Conservation (phyloP, 2,888 invertebrate species). For the Belgica antarctica region DNA sequence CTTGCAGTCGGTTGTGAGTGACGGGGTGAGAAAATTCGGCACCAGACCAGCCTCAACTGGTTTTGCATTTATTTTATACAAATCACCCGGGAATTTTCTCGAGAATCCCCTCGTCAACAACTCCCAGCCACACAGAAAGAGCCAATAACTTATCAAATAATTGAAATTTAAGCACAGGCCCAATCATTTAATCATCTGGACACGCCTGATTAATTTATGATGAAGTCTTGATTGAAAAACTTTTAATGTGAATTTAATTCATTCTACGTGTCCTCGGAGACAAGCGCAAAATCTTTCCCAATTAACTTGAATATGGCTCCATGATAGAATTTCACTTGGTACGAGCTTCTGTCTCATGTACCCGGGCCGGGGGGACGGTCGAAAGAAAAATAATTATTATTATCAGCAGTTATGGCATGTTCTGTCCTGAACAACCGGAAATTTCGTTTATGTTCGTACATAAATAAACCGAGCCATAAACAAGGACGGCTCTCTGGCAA, state of each 20-base stretch:
- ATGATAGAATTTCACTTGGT: background rate
- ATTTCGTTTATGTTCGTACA: background rate
- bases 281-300: background rate
- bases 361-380: background rate
- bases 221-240: slow-evolving; percentile 30
- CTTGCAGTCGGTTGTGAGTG: no score
- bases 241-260: slow-evolving; percentile 20
- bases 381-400: background rate
- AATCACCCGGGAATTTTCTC: no score
- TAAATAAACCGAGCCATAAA: background rate
- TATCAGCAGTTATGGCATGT: background rate
- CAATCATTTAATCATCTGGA: slow-evolving; percentile 21
- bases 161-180: background rate
- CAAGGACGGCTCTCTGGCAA: background rate
- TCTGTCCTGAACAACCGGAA: background rate
- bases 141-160: background rate
- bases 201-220: slow-evolving; percentile 30
- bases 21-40: no score
- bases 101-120: no score
- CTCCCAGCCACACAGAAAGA: no score
- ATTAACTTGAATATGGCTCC: background rate
- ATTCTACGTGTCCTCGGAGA: no score
- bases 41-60: no score
- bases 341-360: background rate
- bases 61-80: no score